Percentiles rank a stretch among this genome's conserved stretches.
These are phyloP conservation scores for Tillus elongatus DNA, from an alignment of 2,888 invertebrate genomes.

Conservation along the genomic window DNA sequence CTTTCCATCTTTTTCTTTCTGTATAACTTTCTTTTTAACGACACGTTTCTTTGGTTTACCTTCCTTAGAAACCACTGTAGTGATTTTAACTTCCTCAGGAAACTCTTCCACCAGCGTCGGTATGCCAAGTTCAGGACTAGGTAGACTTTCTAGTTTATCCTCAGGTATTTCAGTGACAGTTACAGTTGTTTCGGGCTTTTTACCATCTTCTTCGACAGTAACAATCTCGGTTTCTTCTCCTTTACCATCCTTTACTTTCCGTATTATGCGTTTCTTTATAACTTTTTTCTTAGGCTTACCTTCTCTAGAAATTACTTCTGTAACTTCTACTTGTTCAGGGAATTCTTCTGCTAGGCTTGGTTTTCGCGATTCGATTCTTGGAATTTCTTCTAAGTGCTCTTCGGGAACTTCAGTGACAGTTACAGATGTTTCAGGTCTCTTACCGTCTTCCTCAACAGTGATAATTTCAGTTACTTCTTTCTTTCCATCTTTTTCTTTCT, in stretches of 20 bases:
- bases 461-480: slow-evolving; percentile 43
- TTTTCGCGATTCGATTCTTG: too few species aligned
- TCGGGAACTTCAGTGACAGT: too few species aligned
- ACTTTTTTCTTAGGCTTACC: slow-evolving; percentile 25
- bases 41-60: slow-evolving; percentile 20
- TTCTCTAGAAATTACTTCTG: slow-evolving; percentile 22
- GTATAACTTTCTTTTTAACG: slow-evolving; percentile 17
- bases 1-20: slow-evolving; percentile 22
- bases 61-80: slow-evolving; percentile 17
- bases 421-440: slow-evolving; percentile 38
- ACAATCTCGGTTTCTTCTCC: slow-evolving; percentile 40
- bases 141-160: slow-evolving; percentile 17
- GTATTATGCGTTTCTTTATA: slow-evolving; percentile 39
- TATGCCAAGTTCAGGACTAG: too few species aligned
- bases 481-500: slow-evolving; percentile 37
- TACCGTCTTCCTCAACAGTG: slow-evolving; percentile 39
- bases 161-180: slow-evolving; percentile 28
- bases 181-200: slow-evolving; percentile 38
- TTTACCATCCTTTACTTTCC: slow-evolving; percentile 38
- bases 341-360: slow-evolving; percentile 20
- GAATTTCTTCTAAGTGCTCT: too few species aligned
- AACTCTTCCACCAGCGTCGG: slow-evolving; percentile 10
- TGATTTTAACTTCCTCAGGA: slow-evolving; percentile 35
- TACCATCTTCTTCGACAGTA: slow-evolving; percentile 40
- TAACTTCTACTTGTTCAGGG: slow-evolving; percentile 24